Evolutionary conservation across 2,797 vertebrate species (phyloP).

Genomic region (Nyctibius grandis): DNA sequence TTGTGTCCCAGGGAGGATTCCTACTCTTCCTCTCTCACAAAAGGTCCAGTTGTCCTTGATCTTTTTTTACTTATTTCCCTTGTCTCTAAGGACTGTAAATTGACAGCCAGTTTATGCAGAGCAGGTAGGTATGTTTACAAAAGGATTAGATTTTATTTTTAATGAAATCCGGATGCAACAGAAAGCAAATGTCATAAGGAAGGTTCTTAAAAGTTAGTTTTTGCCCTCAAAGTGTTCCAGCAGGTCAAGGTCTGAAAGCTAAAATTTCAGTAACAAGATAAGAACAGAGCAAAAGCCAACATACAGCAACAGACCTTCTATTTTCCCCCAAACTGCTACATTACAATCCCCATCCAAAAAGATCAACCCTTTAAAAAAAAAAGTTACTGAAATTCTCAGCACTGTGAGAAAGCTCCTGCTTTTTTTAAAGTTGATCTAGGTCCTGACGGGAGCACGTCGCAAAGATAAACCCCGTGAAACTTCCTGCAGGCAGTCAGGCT

Average conservation of each 20-base stretch:
- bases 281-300: neutral
- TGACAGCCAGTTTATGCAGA: neutral
- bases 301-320: neutral
- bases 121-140: neutral
- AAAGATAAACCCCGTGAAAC: neutral
- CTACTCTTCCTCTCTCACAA: neutral
- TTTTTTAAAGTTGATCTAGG: neutral
- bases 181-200: neutral
- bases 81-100: neutral
- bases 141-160: neutral
- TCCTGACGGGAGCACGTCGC: neutral
- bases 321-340: neutral
- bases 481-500: neutral
- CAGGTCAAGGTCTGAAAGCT: neutral
- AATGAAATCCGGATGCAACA: neutral
- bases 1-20: neutral
- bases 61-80: neutral
- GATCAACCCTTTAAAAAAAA: neutral
- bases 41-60: neutral
- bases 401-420: neutral
- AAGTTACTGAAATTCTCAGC: neutral
- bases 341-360: neutral
- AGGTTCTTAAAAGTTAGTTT: neutral
- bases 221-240: neutral
- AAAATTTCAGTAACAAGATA: neutral